Evolutionary conservation across 2,888 invertebrate species (phyloP).

Genomic region (Troglohyphantes excavatus): DNA sequence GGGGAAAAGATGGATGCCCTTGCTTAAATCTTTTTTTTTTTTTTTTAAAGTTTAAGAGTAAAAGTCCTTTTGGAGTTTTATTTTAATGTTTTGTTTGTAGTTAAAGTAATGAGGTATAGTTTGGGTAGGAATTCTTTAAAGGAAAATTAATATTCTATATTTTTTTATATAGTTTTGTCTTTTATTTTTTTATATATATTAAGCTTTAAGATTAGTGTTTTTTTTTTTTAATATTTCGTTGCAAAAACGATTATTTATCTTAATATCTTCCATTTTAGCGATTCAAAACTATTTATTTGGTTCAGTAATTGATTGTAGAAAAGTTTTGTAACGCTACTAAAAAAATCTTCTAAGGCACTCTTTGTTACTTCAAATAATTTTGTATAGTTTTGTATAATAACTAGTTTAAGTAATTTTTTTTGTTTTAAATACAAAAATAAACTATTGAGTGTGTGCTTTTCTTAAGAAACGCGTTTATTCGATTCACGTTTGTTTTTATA

Average conservation of each 20-base stretch:
- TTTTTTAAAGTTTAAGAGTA: conserved; percentile 24
- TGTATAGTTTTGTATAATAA: no score
- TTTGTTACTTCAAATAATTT: no score
- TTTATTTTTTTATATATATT: neutral
- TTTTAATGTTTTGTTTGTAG: conserved; percentile 58
- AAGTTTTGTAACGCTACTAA: neutral
- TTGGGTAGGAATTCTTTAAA: neutral
- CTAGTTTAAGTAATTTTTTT: no score
- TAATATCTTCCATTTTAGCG: neutral
- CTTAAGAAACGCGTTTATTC: no score
- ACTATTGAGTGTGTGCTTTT: no score
- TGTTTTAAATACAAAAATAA: no score
- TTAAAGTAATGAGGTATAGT: conserved; percentile 44
- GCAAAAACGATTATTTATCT: neutral
- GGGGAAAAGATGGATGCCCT: conserved; percentile 57
- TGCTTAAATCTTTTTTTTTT: conserved; percentile 41
- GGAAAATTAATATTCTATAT: conserved; percentile 1
- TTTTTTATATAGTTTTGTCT: neutral
- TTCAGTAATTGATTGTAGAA: neutral
- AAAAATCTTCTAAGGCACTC: no score
- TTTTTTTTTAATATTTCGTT: neutral
- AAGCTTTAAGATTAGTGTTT: neutral
- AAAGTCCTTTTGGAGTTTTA: conserved; percentile 10
- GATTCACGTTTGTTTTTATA: no score
- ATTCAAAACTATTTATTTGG: neutral